These are phyloP conservation scores for Caenorhabditis sp. DNA, from an alignment of 2,888 invertebrate species.

Conservation along the genomic window DNA sequence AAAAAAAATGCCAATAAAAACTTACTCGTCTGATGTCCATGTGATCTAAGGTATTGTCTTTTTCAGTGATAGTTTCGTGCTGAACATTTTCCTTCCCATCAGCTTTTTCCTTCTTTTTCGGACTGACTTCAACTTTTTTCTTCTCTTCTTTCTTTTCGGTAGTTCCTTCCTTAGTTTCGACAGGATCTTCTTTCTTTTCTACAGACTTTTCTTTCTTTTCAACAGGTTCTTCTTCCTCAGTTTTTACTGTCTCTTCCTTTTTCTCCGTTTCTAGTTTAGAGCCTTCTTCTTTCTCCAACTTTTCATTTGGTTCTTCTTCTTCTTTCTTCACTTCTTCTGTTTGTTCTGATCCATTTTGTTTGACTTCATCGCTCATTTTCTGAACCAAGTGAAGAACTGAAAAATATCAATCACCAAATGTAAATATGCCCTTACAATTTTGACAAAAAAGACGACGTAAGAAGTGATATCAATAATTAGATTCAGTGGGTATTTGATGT, in stretches of 20 bases:
- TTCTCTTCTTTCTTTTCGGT: conserved; percentile 9
- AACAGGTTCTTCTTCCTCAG: neutral
- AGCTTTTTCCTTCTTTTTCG: conserved; percentile 21
- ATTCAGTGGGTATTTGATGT: no score
- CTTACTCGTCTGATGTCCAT: conserved; percentile 31
- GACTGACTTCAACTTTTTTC: conserved; percentile 17
- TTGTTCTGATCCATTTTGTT: neutral
- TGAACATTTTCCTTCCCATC: conserved; percentile 26
- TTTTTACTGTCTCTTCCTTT: neutral
- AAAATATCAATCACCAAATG: no score
- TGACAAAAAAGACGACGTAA: no score
- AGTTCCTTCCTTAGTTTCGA: conserved; percentile 5
- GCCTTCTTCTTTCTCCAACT: conserved; percentile 1
- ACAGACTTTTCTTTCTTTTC: neutral
- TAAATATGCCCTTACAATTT: no score
- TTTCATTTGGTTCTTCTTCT: neutral
- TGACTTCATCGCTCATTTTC: neutral
- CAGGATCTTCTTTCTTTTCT: conserved; percentile 7
- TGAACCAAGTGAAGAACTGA: neutral
- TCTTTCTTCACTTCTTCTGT: conserved; percentile 3
- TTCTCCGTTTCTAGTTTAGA: conserved; percentile 1
- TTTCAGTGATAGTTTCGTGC: conserved; percentile 11
- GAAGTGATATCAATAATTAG: no score
- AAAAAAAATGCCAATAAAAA: no score
- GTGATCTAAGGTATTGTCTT: conserved; percentile 33